Evolutionary conservation across 2,888 invertebrate genomes (phyloP).

Genomic region (Antheraea yamamai): DNA sequence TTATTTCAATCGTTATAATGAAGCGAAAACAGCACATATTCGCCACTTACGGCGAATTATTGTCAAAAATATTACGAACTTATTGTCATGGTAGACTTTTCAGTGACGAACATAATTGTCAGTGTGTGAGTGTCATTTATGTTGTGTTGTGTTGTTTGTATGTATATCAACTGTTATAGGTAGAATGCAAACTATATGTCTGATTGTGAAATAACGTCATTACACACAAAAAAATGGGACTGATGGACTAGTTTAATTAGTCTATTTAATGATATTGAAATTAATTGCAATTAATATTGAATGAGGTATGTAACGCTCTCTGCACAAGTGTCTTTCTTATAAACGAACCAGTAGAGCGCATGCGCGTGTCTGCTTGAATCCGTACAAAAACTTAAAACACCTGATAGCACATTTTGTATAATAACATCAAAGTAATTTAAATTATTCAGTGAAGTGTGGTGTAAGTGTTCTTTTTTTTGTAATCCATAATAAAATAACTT

Average conservation of each 20-base stretch:
- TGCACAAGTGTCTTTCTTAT: slow-evolving; percentile 47
- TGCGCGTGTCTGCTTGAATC: slow-evolving; percentile 4
- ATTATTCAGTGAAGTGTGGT: slow-evolving; percentile 4
- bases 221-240: not conserved
- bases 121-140: no score
- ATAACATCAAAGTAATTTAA: slow-evolving; percentile 14
- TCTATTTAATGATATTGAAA: not conserved
- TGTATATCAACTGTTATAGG: no score
- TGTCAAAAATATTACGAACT: no score
- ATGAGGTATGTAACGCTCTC: slow-evolving; percentile 58
- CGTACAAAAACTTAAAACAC: slow-evolving; percentile 5
- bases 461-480: not conserved
- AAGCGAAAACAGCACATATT: no score
- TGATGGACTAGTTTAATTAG: not conserved
- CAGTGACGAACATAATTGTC: no score
- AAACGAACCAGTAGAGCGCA: slow-evolving; percentile 1
- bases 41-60: no score
- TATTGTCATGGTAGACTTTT: no score
- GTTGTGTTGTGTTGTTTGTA: no score
- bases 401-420: slow-evolving; percentile 2
- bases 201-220: no score
- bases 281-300: slow-evolving; percentile 9
- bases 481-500: slow-evolving; percentile 15
- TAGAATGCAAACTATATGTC: no score
- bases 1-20: no score